Percentiles rank a stretch among this genome's conserved stretches.
phyloP scores from a whole-genome alignment of 2,113 vertebrate species.

The Phrynocephalus versicolor region DNA sequence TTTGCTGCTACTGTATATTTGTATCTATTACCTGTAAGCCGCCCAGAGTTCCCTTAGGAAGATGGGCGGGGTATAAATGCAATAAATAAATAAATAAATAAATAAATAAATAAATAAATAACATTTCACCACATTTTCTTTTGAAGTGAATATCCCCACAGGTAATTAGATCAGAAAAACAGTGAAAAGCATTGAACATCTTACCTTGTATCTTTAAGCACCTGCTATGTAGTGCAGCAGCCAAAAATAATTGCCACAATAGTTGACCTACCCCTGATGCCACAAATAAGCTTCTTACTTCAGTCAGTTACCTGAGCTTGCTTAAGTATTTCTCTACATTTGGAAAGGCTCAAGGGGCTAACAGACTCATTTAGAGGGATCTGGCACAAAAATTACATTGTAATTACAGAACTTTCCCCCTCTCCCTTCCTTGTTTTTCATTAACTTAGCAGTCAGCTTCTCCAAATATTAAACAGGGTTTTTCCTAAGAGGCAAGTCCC shows the following conservation, averaged over 20 bases:
- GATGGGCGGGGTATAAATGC: too few relatives aligned
- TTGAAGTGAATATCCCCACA: background rate
- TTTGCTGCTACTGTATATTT: too few relatives aligned
- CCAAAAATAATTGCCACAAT: background rate
- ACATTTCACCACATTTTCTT: background rate
- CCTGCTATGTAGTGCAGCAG: background rate
- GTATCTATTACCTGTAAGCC: too few relatives aligned
- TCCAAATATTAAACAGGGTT: background rate
- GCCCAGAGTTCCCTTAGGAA: too few relatives aligned
- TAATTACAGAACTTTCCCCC: background rate
- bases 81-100: too few relatives aligned
- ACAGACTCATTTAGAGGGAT: background rate
- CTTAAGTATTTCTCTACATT: background rate
- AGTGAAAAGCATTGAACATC: background rate
- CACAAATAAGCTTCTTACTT: background rate
- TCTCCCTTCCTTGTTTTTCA: background rate
- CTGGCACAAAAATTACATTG: background rate
- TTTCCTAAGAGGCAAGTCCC: background rate
- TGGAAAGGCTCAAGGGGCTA: background rate
- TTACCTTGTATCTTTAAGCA: slow-evolving; percentile 8
- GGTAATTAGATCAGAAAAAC: background rate
- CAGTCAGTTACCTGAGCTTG: background rate
- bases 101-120: too few relatives aligned
- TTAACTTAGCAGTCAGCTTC: slow-evolving; percentile 10
- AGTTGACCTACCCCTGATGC: background rate